These are phyloP conservation scores for Drosophila flavopinicola DNA, from an alignment of 2,888 invertebrate genomes.

Conservation along the genomic window DNA sequence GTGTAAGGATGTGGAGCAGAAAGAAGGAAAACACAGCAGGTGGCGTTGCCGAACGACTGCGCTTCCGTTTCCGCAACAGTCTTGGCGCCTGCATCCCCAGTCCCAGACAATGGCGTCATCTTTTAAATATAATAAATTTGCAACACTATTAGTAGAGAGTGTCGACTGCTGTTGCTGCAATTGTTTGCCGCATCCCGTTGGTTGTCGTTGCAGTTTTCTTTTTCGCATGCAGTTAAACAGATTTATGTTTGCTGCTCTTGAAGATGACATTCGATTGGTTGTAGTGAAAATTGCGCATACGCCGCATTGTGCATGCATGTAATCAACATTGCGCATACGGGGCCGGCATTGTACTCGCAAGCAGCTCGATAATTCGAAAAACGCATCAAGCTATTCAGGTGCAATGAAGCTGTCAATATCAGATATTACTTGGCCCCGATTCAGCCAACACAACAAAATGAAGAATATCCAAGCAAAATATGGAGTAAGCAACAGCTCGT, in stretches of 20 bases:
- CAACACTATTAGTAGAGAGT: slow-evolving; percentile 39
- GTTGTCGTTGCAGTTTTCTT: neutral
- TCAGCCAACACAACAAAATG: neutral
- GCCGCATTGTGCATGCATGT: slow-evolving; percentile 22
- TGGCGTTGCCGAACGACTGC: slow-evolving; percentile 19
- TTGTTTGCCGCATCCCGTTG: slow-evolving; percentile 7
- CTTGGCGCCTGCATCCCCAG: slow-evolving; percentile 1
- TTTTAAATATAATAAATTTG: slow-evolving; percentile 47
- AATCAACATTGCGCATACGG: slow-evolving; percentile 32
- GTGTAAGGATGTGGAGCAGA: neutral
- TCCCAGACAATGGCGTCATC: slow-evolving; percentile 40
- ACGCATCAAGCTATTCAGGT: slow-evolving; percentile 39
- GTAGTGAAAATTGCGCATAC: slow-evolving; percentile 46
- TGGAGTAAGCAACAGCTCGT: slow-evolving; percentile 4
- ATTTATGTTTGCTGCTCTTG: neutral
- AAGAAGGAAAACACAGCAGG: slow-evolving; percentile 17
- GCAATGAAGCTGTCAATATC: slow-evolving; percentile 52
- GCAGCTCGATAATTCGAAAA: slow-evolving; percentile 44
- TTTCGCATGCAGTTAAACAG: slow-evolving; percentile 3
- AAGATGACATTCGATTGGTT: slow-evolving; percentile 13
- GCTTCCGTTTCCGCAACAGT: slow-evolving; percentile 36
- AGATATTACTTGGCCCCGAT: slow-evolving; percentile 33
- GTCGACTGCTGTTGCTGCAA: slow-evolving; percentile 10
- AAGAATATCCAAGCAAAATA: too few relatives aligned
- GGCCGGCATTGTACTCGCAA: neutral